Percentiles rank a stretch among this genome's conserved stretches.
phyloP scores from a whole-genome alignment of 2,888 invertebrate genomes.

The Lithophane socia region DNA sequence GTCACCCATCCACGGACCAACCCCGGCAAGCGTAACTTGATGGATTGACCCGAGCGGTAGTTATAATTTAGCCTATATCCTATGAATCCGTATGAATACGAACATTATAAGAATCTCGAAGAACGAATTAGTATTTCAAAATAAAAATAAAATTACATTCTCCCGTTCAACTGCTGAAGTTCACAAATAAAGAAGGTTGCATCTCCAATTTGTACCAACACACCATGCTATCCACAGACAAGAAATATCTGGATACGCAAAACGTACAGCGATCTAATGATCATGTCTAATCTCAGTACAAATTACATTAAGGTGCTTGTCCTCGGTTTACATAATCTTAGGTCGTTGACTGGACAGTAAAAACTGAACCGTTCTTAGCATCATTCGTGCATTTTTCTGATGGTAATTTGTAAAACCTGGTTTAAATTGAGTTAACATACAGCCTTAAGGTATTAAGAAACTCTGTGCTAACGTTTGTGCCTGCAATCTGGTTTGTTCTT shows the following conservation, averaged over 20 bases:
- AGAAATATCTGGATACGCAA: constrained; percentile 46
- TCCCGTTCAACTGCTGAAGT: constrained; percentile 13
- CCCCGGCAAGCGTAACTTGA: too few species aligned
- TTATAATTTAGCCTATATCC: too few species aligned
- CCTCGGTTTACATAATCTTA: constrained; percentile 58
- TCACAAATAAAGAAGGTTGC: constrained; percentile 11
- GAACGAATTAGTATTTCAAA: constrained; percentile 21
- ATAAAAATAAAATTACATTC: constrained; percentile 12
- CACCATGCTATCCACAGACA: constrained; percentile 17
- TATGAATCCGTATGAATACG: too few species aligned
- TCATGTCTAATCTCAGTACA: constrained; percentile 53
- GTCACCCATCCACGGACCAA: too few species aligned
- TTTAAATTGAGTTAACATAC: constrained; percentile 38
- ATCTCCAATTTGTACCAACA: constrained; percentile 18
- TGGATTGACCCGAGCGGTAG: too few species aligned
- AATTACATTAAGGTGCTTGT: constrained; percentile 60
- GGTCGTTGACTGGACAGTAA: constrained; percentile 58
- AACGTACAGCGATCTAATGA: constrained; percentile 39
- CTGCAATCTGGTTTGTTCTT: background rate
- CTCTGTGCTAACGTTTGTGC: constrained; percentile 11
- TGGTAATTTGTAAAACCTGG: constrained; percentile 20
- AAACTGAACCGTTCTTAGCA: constrained; percentile 46
- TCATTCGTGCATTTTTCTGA: constrained; percentile 30
- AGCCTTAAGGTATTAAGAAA: constrained; percentile 20
- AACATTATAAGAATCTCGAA: background rate